Evolutionary conservation across 2,113 vertebrate species (phyloP).

Genomic region (Pelodiscus sinensis): DNA sequence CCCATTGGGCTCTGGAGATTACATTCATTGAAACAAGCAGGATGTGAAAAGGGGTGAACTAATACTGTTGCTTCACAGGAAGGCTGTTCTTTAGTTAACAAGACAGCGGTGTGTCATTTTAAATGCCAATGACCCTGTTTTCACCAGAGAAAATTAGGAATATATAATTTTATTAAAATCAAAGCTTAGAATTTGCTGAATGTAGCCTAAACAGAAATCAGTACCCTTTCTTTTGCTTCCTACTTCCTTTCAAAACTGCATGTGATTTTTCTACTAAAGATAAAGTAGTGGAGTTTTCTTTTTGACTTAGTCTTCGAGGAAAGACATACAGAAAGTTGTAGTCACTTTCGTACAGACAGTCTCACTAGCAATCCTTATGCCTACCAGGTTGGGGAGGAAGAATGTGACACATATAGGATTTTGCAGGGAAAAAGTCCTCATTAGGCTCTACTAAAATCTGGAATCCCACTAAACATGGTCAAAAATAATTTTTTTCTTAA

Average conservation of each 20-base stretch:
- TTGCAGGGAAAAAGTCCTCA: not conserved
- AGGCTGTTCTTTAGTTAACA: conserved; percentile 26
- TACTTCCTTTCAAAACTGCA: conserved; percentile 52
- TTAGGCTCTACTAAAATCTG: not conserved
- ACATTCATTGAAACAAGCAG: conserved; percentile 1
- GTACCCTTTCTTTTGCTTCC: not conserved
- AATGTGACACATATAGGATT: not conserved
- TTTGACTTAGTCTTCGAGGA: conserved; percentile 5
- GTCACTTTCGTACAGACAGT: conserved; percentile 34
- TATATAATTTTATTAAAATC: not conserved
- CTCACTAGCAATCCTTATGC: not conserved
- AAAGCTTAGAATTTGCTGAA: conserved; percentile 8
- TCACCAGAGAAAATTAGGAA: not conserved
- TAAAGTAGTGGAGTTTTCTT: not conserved
- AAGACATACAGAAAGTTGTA: not conserved
- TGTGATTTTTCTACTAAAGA: conserved; percentile 55
- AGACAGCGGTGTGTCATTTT: not conserved
- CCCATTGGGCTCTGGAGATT: conserved; percentile 15
- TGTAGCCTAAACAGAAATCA: conserved; percentile 12
- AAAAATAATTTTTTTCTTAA: not conserved
- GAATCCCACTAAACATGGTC: not conserved
- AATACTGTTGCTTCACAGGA: conserved; percentile 23
- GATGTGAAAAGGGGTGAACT: not conserved
- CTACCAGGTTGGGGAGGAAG: conserved; percentile 60
- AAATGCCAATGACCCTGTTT: conserved; percentile 2